Conservation (phyloP, 1,140 invertebrate genomes). For the Globodera ellingtonae region DNA sequence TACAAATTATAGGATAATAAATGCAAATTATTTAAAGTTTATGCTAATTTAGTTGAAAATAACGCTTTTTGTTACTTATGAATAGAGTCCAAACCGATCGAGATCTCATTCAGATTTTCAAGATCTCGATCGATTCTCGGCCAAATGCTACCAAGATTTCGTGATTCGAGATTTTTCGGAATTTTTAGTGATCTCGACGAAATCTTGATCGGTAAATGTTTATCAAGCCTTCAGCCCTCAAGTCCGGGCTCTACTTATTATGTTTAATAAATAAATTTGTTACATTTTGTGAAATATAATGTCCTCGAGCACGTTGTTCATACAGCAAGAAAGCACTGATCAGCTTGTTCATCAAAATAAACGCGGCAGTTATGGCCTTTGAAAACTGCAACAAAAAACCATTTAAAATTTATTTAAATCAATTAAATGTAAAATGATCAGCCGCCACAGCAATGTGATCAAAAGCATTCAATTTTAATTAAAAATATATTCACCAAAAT, state of each 20-base stretch:
- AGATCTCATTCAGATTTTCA: neutral
- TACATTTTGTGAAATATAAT: conserved; percentile 31
- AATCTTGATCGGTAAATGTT: too few relatives aligned
- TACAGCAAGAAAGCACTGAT: conserved; percentile 31
- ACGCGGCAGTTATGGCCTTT: conserved; percentile 25
- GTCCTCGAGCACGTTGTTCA: conserved; percentile 27
- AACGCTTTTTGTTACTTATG: too few relatives aligned
- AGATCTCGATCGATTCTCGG: neutral
- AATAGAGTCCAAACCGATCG: too few relatives aligned
- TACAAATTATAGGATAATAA: neutral
- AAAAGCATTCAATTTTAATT: neutral
- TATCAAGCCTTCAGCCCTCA: too few relatives aligned
- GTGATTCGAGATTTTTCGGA: too few relatives aligned
- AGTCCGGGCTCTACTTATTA: too few relatives aligned
- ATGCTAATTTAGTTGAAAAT: neutral
- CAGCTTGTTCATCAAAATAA: conserved; percentile 28
- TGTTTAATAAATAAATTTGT: neutral
- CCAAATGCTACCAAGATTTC: too few relatives aligned
- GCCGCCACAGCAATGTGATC: neutral
- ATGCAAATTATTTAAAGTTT: neutral
- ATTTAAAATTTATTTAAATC: neutral
- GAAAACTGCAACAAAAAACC: conserved; percentile 9
- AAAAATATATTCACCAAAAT: conserved; percentile 18
- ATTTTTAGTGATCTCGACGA: too few relatives aligned
- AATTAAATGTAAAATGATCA: too few relatives aligned